These are phyloP conservation scores for Drosophila malerkotliana DNA, from an alignment of 1,140 invertebrate species.

Conservation along the genomic window DNA sequence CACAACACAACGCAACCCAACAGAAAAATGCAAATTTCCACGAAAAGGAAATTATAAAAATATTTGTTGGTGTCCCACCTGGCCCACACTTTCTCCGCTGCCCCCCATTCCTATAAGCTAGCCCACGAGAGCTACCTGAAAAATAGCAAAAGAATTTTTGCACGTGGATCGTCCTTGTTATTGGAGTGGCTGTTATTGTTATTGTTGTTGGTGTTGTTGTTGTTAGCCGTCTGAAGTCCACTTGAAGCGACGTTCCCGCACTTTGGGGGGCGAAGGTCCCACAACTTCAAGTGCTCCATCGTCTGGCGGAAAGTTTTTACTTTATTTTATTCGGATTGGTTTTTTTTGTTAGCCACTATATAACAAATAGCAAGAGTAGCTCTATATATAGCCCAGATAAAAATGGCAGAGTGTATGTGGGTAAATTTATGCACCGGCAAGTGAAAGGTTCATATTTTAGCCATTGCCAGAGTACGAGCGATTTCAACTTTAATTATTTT, in stretches of 20 bases:
- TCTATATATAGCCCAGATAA: slow-evolving; percentile 38
- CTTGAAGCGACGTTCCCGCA: slow-evolving; percentile 56
- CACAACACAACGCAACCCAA: slow-evolving; percentile 49
- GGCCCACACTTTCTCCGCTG: neutral
- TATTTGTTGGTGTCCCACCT: slow-evolving; percentile 48
- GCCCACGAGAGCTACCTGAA: neutral
- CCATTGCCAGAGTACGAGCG: slow-evolving; percentile 24
- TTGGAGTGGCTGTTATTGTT: slow-evolving; percentile 19
- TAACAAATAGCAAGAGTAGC: slow-evolving; percentile 65
- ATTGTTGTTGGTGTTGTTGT: neutral
- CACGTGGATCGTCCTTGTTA: slow-evolving; percentile 64
- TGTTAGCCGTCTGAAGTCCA: slow-evolving; percentile 51
- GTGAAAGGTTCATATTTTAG: slow-evolving; percentile 61
- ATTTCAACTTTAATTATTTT: slow-evolving; percentile 59
- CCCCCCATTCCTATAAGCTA: no score
- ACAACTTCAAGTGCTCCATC: slow-evolving; percentile 59
- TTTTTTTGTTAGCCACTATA: slow-evolving; percentile 31
- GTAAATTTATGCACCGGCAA: slow-evolving; percentile 56
- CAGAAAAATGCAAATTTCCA: slow-evolving; percentile 66
- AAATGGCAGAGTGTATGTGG: slow-evolving; percentile 23
- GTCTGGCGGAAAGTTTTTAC: slow-evolving; percentile 59
- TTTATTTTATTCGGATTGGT: slow-evolving; percentile 17
- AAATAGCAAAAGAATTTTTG: slow-evolving; percentile 56
- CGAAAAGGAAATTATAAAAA: slow-evolving; percentile 75
- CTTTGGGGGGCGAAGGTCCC: slow-evolving; percentile 43